Conservation (phyloP, 2,113 vertebrate species). For the Eidolon helvum region DNA sequence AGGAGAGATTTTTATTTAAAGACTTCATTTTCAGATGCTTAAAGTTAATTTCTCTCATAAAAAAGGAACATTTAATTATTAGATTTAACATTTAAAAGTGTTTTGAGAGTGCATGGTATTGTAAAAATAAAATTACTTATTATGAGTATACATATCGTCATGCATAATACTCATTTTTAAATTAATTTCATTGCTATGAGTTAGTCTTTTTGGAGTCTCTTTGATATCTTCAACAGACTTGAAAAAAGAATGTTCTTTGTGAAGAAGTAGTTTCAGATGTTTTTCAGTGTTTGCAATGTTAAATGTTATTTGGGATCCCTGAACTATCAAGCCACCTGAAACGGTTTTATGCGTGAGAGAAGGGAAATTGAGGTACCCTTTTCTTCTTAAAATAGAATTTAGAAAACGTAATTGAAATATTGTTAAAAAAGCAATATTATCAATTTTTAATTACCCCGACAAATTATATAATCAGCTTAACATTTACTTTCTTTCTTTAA, state of each 20-base stretch:
- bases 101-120: not conserved
- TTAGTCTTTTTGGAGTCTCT: not conserved
- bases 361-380: not conserved
- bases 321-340: not conserved
- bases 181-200: not conserved
- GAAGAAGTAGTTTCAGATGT: not conserved
- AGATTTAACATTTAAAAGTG: not conserved
- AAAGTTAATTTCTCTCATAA: conserved; percentile 5
- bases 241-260: not conserved
- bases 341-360: not conserved
- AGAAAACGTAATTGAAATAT: conserved; percentile 33
- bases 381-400: conserved; percentile 39
- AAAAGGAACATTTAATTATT: not conserved
- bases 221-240: not conserved
- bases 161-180: conserved; percentile 24
- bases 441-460: conserved; percentile 34
- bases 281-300: conserved; percentile 15
- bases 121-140: conserved; percentile 1
- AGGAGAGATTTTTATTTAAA: not conserved
- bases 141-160: not conserved
- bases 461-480: conserved; percentile 36
- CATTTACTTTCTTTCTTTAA: not conserved
- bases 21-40: conserved; percentile 6
- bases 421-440: conserved; percentile 28
- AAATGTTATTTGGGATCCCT: conserved; percentile 29